A percentile compares a stretch with the other conserved stretches of the same genome.
These are phyloP conservation scores for Linnaemya tessellans DNA, from an alignment of 2,888 invertebrate species.

Conservation along the genomic window DNA sequence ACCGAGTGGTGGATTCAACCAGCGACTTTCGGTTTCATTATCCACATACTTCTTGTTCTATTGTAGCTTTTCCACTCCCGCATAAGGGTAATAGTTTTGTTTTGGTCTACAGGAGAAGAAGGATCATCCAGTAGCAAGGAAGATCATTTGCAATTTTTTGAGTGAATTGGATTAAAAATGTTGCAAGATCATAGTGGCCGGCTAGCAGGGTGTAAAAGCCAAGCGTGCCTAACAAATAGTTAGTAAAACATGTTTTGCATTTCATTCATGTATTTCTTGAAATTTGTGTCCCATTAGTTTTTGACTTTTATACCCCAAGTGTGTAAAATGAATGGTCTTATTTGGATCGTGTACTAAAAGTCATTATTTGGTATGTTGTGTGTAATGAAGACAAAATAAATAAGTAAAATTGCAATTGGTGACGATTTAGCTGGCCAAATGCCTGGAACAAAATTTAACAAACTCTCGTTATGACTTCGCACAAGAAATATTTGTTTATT, in stretches of 20 bases:
- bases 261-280: slow-evolving; percentile 43
- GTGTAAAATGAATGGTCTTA: slow-evolving; percentile 45
- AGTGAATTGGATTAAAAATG: neutral
- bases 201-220: slow-evolving; percentile 20
- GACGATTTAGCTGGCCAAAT: slow-evolving; percentile 30
- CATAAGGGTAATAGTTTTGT: no score
- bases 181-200: neutral
- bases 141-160: no score
- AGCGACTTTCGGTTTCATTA: no score
- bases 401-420: slow-evolving; percentile 11
- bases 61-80: no score
- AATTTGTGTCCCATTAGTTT: neutral
- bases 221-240: slow-evolving; percentile 29
- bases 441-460: slow-evolving; percentile 37
- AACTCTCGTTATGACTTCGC: slow-evolving; percentile 34
- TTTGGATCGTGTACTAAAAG: neutral
- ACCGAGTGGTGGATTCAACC: no score
- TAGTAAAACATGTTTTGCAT: slow-evolving; percentile 30
- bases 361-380: neutral
- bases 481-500: slow-evolving; percentile 36
- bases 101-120: no score
- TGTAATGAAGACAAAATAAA: neutral
- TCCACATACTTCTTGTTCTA: no score
- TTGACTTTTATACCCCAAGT: neutral
- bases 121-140: no score